Evolutionary conservation across 2,113 vertebrate species (phyloP).

Genomic region (Castor canadensis): DNA sequence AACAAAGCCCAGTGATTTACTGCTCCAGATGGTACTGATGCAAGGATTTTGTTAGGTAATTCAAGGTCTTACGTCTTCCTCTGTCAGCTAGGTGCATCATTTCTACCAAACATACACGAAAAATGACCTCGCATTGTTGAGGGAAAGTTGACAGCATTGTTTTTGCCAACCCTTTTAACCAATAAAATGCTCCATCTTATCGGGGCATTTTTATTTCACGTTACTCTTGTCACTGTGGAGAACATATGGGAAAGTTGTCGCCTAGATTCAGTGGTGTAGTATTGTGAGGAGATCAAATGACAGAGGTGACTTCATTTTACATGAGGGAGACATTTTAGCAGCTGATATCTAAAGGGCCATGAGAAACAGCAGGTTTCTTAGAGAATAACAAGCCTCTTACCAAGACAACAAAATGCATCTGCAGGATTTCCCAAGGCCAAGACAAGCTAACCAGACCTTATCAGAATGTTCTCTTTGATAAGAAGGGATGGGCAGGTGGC

Average conservation of each 20-base stretch:
- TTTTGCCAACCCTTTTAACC: not conserved
- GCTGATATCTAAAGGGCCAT: too few species aligned
- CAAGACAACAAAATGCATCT: too few species aligned
- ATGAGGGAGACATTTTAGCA: too few species aligned
- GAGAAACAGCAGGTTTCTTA: too few species aligned
- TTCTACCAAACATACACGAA: not conserved
- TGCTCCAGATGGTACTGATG: not conserved
- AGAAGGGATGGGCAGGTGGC: too few species aligned
- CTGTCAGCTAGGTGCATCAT: too few species aligned
- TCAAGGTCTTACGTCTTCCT: not conserved
- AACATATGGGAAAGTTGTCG: not conserved
- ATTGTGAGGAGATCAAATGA: too few species aligned
- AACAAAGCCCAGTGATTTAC: constrained; percentile 21
- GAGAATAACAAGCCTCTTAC: too few species aligned
- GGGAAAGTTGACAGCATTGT: not conserved
- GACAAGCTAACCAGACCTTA: too few species aligned
- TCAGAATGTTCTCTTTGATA: too few species aligned
- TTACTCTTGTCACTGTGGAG: fast-evolving
- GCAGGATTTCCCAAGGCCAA: too few species aligned
- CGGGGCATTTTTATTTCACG: not conserved
- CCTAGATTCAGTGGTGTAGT: fast-evolving
- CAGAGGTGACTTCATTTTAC: too few species aligned
- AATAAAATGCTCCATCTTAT: not conserved
- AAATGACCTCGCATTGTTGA: not conserved
- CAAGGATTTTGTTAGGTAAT: not conserved